These are phyloP conservation scores for Entomyzon cyanotis DNA, from an alignment of 2,113 vertebrate species.

Conservation along the genomic window DNA sequence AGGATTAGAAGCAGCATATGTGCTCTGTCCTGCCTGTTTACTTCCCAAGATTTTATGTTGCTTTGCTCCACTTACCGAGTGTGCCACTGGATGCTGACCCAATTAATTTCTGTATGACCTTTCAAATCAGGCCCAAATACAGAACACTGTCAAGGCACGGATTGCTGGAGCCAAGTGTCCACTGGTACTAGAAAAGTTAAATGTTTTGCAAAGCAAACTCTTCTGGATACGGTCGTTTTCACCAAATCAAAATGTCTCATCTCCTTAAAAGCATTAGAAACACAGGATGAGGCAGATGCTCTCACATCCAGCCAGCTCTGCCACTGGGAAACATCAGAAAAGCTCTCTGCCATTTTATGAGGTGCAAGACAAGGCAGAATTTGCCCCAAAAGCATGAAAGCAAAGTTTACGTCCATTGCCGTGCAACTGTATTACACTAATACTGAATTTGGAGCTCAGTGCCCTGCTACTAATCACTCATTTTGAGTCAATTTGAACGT, in stretches of 20 bases:
- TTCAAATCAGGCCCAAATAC: neutral
- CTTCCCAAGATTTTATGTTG: neutral
- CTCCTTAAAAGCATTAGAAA: conserved; percentile 54
- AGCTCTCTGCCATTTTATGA: neutral
- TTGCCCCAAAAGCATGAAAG: neutral
- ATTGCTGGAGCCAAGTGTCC: neutral
- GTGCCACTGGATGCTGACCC: neutral
- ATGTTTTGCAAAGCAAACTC: neutral
- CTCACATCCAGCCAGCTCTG: neutral
- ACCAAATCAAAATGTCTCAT: neutral
- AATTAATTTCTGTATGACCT: neutral
- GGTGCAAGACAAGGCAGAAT: neutral
- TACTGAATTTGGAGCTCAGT: neutral
- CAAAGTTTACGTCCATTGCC: neutral
- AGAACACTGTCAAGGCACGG: neutral
- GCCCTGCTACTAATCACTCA: conserved; percentile 28
- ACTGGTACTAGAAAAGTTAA: neutral
- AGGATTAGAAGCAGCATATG: conserved; percentile 40
- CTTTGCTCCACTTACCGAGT: neutral
- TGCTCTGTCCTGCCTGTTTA: conserved; percentile 15
- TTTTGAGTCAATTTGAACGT: conserved; percentile 5
- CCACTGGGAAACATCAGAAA: neutral
- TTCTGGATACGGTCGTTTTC: neutral
- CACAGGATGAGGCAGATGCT: conserved; percentile 1
- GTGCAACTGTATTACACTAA: neutral